Conservation (phyloP, 2,888 invertebrate species). For the Vesta saturnalis region DNA sequence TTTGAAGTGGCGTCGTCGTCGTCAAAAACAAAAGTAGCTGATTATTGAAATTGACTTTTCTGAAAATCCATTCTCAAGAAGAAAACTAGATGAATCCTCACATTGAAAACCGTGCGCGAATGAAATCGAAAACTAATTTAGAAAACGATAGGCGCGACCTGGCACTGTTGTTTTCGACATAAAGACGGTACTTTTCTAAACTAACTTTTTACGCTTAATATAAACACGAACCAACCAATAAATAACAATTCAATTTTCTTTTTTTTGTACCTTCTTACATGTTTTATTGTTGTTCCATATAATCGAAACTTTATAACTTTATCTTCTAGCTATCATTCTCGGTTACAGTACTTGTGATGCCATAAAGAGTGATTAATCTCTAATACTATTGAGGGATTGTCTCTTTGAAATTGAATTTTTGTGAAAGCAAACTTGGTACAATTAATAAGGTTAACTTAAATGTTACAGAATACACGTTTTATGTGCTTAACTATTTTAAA, state of each 20-base stretch:
- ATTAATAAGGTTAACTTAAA: too few relatives aligned
- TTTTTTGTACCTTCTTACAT: constrained; percentile 2
- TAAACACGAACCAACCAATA: constrained; percentile 16
- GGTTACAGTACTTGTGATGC: too few relatives aligned
- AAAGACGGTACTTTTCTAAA: constrained; percentile 15
- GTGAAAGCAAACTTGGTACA: too few relatives aligned
- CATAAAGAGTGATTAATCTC: too few relatives aligned
- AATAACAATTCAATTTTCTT: constrained; percentile 4
- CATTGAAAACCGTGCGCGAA: constrained; percentile 34
- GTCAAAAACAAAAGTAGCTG: constrained; percentile 38
- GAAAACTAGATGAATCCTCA: constrained; percentile 33
- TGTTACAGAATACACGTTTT: too few relatives aligned
- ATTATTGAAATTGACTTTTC: constrained; percentile 37
- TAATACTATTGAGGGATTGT: too few relatives aligned
- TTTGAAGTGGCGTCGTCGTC: constrained; percentile 24
- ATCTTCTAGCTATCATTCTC: not conserved
- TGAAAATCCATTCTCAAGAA: constrained; percentile 25
- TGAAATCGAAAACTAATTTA: constrained; percentile 40
- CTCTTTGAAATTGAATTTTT: too few relatives aligned
- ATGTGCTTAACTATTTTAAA: too few relatives aligned
- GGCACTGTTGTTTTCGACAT: constrained; percentile 32
- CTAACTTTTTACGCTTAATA: constrained; percentile 17
- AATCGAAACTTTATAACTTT: not conserved
- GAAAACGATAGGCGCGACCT: constrained; percentile 36
- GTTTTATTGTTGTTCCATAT: not conserved